phyloP scores from a whole-genome alignment of 2,113 vertebrate species.

The Sceloporus tristichus region DNA sequence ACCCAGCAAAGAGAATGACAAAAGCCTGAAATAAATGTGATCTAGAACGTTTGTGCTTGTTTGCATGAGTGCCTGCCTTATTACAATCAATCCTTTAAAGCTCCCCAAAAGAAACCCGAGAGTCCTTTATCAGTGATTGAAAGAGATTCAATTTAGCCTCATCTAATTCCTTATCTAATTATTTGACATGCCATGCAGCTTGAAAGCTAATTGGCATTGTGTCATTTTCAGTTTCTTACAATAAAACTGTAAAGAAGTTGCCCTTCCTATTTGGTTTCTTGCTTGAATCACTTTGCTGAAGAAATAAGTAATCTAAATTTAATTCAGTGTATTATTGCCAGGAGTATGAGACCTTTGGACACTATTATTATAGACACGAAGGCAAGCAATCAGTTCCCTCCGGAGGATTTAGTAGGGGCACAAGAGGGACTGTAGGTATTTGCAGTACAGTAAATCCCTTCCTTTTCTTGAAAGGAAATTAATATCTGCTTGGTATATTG shows the following conservation, averaged over 20 bases:
- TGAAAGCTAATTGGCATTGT: slow-evolving; percentile 46
- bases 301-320: slow-evolving; percentile 43
- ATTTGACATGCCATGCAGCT: slow-evolving; percentile 39
- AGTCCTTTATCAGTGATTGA: slow-evolving; percentile 50
- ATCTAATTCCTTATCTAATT: slow-evolving; percentile 46
- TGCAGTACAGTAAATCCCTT: slow-evolving; percentile 40
- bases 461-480: slow-evolving; percentile 22
- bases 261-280: slow-evolving; percentile 29
- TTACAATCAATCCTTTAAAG: slow-evolving; percentile 12
- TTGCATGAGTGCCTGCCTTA: slow-evolving; percentile 30
- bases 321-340: slow-evolving; percentile 40
- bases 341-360: slow-evolving; percentile 38
- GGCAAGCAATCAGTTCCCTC: not conserved
- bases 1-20: not conserved
- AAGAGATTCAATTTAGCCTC: slow-evolving; percentile 46
- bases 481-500: slow-evolving; percentile 43
- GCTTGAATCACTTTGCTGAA: slow-evolving; percentile 23
- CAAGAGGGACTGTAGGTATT: slow-evolving; percentile 25
- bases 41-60: slow-evolving; percentile 21
- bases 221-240: slow-evolving; percentile 46
- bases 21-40: not conserved
- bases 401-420: slow-evolving; percentile 22
- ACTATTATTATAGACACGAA: slow-evolving; percentile 24
- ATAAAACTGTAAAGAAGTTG: not conserved
- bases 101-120: slow-evolving; percentile 22